phyloP scores from a whole-genome alignment of 2,888 invertebrate species.

The Morpho deidamia region DNA sequence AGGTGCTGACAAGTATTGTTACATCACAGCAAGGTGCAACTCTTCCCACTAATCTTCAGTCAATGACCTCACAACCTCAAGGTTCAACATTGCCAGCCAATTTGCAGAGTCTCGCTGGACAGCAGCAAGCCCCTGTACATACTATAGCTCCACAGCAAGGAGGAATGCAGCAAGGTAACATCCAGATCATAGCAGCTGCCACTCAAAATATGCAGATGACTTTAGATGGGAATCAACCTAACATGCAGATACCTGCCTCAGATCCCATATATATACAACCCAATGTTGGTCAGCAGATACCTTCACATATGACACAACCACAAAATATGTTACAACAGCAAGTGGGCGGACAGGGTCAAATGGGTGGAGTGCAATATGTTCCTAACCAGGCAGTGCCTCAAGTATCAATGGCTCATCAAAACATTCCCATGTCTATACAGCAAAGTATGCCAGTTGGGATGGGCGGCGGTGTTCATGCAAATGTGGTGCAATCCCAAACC shows the following conservation, averaged over 20 bases:
- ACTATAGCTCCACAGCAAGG: conserved; percentile 71
- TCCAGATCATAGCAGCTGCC: conserved; percentile 77
- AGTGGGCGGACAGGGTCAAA: conserved; percentile 64
- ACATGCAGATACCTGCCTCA: conserved; percentile 76
- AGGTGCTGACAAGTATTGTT: conserved; percentile 70
- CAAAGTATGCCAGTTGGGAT: conserved; percentile 67
- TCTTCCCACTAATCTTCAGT: conserved; percentile 63
- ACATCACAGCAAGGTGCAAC: conserved; percentile 73
- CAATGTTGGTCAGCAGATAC: conserved; percentile 65
- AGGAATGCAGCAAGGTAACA: conserved; percentile 77
- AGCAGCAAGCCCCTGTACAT: conserved; percentile 69
- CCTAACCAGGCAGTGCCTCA: conserved; percentile 59
- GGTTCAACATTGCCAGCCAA: conserved; percentile 81
- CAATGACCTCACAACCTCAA: conserved; percentile 70
- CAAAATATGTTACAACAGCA: conserved; percentile 68
- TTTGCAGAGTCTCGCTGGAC: conserved; percentile 71
- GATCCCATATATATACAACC: conserved; percentile 73
- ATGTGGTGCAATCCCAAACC: conserved; percentile 72
- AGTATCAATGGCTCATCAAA: conserved; percentile 67
- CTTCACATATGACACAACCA: conserved; percentile 63
- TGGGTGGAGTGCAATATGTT: conserved; percentile 65
- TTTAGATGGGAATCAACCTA: conserved; percentile 74
- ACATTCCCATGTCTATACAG: conserved; percentile 75
- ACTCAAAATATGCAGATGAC: conserved; percentile 76
- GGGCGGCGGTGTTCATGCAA: conserved; percentile 65